These are phyloP conservation scores for Lepidocyrtoides sp. DNA, from an alignment of 2,888 invertebrate species.

Conservation along the genomic window DNA sequence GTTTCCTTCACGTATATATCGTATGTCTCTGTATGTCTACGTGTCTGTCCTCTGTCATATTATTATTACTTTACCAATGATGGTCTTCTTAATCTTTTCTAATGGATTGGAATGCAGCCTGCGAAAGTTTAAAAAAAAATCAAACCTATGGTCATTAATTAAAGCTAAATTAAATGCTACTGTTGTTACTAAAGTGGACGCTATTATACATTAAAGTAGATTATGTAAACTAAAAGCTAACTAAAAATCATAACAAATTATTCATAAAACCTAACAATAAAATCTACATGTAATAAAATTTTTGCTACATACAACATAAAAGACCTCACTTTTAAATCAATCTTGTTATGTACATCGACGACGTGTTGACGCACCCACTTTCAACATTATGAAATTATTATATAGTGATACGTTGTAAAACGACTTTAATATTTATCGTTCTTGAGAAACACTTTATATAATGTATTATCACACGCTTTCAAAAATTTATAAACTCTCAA, in stretches of 20 bases:
- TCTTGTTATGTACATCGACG: slow-evolving; percentile 13
- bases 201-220: not conserved
- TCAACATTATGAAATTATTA: not conserved
- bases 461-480: slow-evolving; percentile 77
- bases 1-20: not conserved
- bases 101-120: slow-evolving; percentile 70
- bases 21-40: no score
- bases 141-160: not conserved
- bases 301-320: not conserved
- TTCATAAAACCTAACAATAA: no score
- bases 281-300: not conserved
- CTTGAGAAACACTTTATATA: slow-evolving; percentile 68
- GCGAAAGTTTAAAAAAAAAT: slow-evolving; percentile 33
- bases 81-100: not conserved
- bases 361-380: not conserved
- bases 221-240: not conserved
- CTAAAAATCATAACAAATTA: not conserved
- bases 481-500: slow-evolving; percentile 75
- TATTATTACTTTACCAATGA: not conserved
- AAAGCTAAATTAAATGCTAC: no score
- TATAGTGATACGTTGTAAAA: not conserved
- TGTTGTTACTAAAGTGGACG: slow-evolving; percentile 29
- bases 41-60: not conserved
- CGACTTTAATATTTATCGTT: slow-evolving; percentile 11
- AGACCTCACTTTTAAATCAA: not conserved